phyloP scores from a whole-genome alignment of 2,888 invertebrate species.

The Reticulitermes lucifugus region DNA sequence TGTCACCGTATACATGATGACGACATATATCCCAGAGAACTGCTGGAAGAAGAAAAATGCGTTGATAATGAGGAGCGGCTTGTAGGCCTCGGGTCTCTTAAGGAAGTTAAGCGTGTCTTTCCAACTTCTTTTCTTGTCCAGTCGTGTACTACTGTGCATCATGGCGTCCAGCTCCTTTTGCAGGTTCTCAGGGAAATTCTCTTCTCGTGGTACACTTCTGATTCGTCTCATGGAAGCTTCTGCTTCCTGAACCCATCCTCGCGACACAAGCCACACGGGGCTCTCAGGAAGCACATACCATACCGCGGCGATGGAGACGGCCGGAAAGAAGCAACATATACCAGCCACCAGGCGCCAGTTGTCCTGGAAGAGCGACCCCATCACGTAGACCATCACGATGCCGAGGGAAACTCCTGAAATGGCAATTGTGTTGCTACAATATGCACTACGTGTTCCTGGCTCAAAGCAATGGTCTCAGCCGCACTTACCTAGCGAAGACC shows the following conservation, averaged over 20 bases:
- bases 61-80: slow-evolving; percentile 66
- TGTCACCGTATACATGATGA: slow-evolving; percentile 70
- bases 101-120: neutral
- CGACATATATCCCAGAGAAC: slow-evolving; percentile 68
- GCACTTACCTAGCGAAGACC: slow-evolving; percentile 65
- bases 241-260: slow-evolving; percentile 65
- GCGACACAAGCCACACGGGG: slow-evolving; percentile 68
- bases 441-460: too few species aligned
- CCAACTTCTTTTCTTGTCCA: neutral
- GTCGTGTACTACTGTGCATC: neutral
- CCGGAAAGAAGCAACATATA: slow-evolving; percentile 40
- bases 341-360: slow-evolving; percentile 53
- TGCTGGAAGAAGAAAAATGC: slow-evolving; percentile 70
- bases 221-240: slow-evolving; percentile 62
- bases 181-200: neutral
- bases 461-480: too few species aligned
- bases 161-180: slow-evolving; percentile 10
- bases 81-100: slow-evolving; percentile 60
- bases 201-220: slow-evolving; percentile 57
- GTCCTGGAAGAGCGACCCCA: slow-evolving; percentile 66
- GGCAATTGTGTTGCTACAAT: too few species aligned
- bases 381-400: slow-evolving; percentile 66
- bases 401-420: slow-evolving; percentile 64
- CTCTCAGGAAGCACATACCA: slow-evolving; percentile 67
- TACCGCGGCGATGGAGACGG: slow-evolving; percentile 56